Evolutionary conservation across 2,888 invertebrate genomes (phyloP).

Genomic region (Apantesis nais): DNA sequence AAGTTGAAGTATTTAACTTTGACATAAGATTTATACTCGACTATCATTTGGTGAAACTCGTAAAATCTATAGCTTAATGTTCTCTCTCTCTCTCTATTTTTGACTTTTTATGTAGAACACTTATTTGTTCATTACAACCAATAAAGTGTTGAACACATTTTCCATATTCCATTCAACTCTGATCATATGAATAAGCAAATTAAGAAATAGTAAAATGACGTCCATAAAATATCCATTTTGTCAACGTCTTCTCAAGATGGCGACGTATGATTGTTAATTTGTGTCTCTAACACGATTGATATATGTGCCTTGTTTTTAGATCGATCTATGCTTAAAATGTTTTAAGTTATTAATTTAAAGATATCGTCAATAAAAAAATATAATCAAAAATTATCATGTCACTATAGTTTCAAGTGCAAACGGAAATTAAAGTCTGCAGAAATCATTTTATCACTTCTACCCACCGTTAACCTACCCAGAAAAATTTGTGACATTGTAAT

Average conservation of each 20-base stretch:
- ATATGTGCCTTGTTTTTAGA: conserved; percentile 11
- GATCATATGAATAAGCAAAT: background rate
- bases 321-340: background rate
- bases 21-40: background rate
- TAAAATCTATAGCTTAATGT: background rate
- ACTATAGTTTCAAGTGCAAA: background rate
- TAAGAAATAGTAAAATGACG: background rate
- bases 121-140: background rate
- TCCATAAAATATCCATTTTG: background rate
- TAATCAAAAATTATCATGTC: background rate
- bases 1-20: background rate
- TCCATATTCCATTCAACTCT: background rate
- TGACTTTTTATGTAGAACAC: background rate
- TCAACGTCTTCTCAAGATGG: background rate
- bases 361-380: background rate
- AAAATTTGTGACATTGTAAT: background rate
- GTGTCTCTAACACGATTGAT: background rate
- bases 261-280: background rate
- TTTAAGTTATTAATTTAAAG: background rate
- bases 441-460: background rate
- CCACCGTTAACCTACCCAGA: background rate
- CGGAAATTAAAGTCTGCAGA: background rate
- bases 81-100: background rate
- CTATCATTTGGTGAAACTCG: too few species aligned
- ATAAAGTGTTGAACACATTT: background rate